Base-by-base conservation (phyloP, 2,888 invertebrate species). In the Euproctis similis region DNA sequence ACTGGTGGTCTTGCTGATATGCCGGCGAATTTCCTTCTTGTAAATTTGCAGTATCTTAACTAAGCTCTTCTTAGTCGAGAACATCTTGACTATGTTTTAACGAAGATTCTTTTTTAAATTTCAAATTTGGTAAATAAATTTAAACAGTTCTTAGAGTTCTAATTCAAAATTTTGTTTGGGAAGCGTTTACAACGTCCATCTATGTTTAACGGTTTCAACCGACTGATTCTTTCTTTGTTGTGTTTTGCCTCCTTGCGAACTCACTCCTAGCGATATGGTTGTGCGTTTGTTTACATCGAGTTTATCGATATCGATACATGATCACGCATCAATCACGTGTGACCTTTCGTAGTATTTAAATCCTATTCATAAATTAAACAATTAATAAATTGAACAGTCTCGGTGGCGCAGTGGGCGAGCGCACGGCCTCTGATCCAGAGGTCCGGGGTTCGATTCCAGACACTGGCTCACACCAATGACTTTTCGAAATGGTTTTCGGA, bases 1-100 rank as follows among this genome's bases (percentile, higher is more conserved):
- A 56, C 86, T 87, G 9, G 87, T 85, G 1, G 88, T 88, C 67
- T 87, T 88, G 66, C 87, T 87, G 44, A 88, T 88, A 36, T 82
- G 77, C 38, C 85, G 70, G 49, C 80, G 73, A 28, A 84, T 54
- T 49, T 84, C 84, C 50, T 76, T 74, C 53, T 70, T 77, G 57
- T 80, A 82, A 26, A 70, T 56, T 46, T 76, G 73, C 29, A 80
- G 46, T 32, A 81, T 51, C 51, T 57, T 74, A 26, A 78, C 78
- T 48, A 77, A 56, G 49, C 73, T 71, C 50, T 70, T 77, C 63
- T 64, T 73, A 23, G 81, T 64, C 7, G 74, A 67, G 55, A 73
- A 78, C 85, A 85, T 84, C 39, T 60, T 74, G 26, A 18, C 24
- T 28, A 35, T 18, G 44, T 28, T 24, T 14, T n/a, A n/a, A 26